Percentiles rank a stretch among this genome's conserved stretches.
Conservation (phyloP, 2,888 invertebrate species). For the Zonitis immaculata region DNA sequence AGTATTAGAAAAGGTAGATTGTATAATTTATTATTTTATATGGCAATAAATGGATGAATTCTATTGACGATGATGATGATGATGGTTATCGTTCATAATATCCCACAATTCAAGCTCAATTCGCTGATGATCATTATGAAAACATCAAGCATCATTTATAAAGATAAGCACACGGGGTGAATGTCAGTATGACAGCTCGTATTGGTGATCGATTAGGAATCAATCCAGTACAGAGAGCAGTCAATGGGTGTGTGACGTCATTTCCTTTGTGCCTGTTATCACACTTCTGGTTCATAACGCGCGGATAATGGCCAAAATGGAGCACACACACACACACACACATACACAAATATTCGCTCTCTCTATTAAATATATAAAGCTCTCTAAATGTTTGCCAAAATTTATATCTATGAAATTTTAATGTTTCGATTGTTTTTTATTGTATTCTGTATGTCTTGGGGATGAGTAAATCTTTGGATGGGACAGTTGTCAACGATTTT, state of each 20-base stretch:
- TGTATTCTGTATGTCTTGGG: no score
- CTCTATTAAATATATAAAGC: no score
- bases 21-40: not conserved
- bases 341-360: conserved; percentile 12
- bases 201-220: conserved; percentile 49
- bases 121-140: conserved; percentile 40
- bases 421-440: no score
- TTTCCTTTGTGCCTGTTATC: conserved; percentile 51
- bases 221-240: conserved; percentile 47
- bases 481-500: conserved; percentile 1
- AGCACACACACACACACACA: conserved; percentile 31
- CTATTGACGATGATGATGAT: conserved; percentile 1
- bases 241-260: conserved; percentile 51
- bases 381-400: no score
- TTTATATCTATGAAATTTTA: no score
- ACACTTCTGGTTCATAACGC: conserved; percentile 52
- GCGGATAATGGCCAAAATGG: conserved; percentile 46
- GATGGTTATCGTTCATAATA: conserved; percentile 5
- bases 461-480: not conserved
- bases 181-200: conserved; percentile 43
- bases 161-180: conserved; percentile 45
- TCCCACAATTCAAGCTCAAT: conserved; percentile 7
- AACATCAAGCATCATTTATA: conserved; percentile 50
- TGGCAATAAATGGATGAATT: not conserved
- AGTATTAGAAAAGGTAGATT: not conserved